phyloP scores from a whole-genome alignment of 2,797 vertebrate species.

The Triplophysa yarkandensis region DNA sequence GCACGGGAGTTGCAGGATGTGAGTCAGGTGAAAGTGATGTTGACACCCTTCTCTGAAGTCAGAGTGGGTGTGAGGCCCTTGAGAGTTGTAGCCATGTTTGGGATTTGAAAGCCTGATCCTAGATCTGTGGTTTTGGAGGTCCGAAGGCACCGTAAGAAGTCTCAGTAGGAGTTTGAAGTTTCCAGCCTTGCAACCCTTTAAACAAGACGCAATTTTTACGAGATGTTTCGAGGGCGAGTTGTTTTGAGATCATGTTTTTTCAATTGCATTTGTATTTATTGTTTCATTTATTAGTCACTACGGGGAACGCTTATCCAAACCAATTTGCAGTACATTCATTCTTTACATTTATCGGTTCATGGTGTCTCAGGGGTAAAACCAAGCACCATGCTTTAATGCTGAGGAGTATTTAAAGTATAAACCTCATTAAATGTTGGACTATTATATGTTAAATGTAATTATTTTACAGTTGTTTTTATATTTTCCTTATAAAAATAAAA shows the following conservation, averaged over 20 bases:
- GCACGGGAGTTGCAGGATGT: constrained; percentile 59
- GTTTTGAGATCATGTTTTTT: background rate
- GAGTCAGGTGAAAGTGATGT: constrained; percentile 47
- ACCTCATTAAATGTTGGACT: background rate
- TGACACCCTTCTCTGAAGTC: constrained; percentile 43
- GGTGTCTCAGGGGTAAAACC: too few species aligned
- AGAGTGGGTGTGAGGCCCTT: constrained; percentile 10
- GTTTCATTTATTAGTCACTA: background rate
- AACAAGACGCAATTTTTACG: background rate
- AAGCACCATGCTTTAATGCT: too few species aligned
- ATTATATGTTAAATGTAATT: background rate
- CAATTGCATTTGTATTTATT: background rate
- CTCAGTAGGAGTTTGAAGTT: background rate
- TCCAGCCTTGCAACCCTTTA: background rate
- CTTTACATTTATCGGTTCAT: background rate
- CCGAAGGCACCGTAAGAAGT: background rate
- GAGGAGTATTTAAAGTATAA: too few species aligned
- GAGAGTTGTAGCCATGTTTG: background rate
- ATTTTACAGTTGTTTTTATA: too few species aligned
- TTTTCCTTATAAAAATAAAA: too few species aligned
- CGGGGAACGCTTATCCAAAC: background rate
- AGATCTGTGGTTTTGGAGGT: constrained; percentile 15
- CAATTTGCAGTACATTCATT: background rate
- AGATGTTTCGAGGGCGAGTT: background rate
- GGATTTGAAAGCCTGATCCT: constrained; percentile 9